Base-by-base conservation (phyloP, 2,888 invertebrate species). In the Trypoxylon attenuatum region DNA sequence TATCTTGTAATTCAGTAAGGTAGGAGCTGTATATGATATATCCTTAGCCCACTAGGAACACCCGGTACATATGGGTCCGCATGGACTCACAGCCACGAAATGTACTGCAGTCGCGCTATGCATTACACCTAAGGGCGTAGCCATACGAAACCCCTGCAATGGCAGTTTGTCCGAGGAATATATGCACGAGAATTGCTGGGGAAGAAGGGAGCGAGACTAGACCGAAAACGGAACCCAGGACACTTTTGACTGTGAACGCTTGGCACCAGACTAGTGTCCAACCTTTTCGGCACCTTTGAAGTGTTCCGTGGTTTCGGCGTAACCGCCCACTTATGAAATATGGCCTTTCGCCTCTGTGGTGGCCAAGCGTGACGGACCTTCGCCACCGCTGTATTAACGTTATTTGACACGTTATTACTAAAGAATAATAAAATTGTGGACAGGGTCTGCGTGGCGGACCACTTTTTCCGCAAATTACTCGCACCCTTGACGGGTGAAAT, bases 101-200 rank as follows among this genome's bases (percentile, higher is more conserved):
- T 61, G 65, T 43, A 62, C 39, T 45, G 69, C 60, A 71, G 58
- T 54, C 62, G 61, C 38, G 62, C 43, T 56, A 60, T 70, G 68
- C 64, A 75, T 71, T 61, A 66, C 69, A 67, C 60, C 69, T 76
- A 74, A 71, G 74, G 74, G 71, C 71, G 74, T 73, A 77, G 71
- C 74, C 69, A 62, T 58, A 71, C 66, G 74, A 74, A 77, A 72
- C 61, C 72, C 67, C 60, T 55, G 75, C 69, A 77, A 74, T 60
- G 59, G 58, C 67, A 69, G 67, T 76, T 73, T 64, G 66, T 59
- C 46, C 73, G 52, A 19, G 51, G 66, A 73, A 75, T 75, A 77
- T 71, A 76, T 72, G 71, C 68, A 15, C 47, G 47, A 42, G 59
- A 53, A 39, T 65, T 60, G 41, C 55, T 45, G 25, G 57, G 25